phyloP scores from a whole-genome alignment of 2,888 invertebrate genomes.

The Clepsis dumicolana region DNA sequence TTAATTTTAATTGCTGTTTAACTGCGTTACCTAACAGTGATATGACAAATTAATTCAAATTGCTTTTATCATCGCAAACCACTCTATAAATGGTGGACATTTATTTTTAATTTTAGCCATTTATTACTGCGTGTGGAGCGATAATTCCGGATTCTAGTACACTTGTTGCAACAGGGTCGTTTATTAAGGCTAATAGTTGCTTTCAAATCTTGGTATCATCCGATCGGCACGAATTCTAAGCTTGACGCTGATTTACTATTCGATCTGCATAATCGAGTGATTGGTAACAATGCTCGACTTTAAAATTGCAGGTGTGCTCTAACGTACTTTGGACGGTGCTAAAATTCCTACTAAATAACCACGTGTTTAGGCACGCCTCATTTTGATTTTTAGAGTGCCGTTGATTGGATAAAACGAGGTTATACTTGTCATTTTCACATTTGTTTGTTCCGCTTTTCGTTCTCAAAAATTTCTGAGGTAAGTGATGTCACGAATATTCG shows the following conservation, averaged over 20 bases:
- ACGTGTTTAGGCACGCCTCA: conserved; percentile 60
- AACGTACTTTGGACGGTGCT: neutral
- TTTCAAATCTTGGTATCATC: conserved; percentile 54
- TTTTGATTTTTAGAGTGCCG: conserved; percentile 51
- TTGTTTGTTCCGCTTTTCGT: too few species aligned
- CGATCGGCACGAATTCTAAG: conserved; percentile 53
- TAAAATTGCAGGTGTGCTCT: conserved; percentile 27
- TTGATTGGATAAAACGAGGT: too few species aligned
- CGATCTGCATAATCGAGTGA: conserved; percentile 39
- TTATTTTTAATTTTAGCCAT: conserved; percentile 61
- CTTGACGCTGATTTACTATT: conserved; percentile 44
- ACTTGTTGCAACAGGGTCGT: conserved; percentile 44
- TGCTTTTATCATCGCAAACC: conserved; percentile 23
- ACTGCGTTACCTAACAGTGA: conserved; percentile 25
- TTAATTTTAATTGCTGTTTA: conserved; percentile 33
- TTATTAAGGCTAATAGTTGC: conserved; percentile 47
- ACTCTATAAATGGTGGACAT: conserved; percentile 30
- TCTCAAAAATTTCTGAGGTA: too few species aligned
- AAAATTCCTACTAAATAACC: conserved; percentile 8
- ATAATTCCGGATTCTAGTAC: conserved; percentile 57
- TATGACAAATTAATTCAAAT: conserved; percentile 41
- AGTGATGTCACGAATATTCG: too few species aligned
- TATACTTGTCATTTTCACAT: too few species aligned
- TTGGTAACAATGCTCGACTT: conserved; percentile 42
- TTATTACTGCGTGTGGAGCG: conserved; percentile 70